Conservation (phyloP, 2,113 vertebrate genomes). For the Labeo catla region DNA sequence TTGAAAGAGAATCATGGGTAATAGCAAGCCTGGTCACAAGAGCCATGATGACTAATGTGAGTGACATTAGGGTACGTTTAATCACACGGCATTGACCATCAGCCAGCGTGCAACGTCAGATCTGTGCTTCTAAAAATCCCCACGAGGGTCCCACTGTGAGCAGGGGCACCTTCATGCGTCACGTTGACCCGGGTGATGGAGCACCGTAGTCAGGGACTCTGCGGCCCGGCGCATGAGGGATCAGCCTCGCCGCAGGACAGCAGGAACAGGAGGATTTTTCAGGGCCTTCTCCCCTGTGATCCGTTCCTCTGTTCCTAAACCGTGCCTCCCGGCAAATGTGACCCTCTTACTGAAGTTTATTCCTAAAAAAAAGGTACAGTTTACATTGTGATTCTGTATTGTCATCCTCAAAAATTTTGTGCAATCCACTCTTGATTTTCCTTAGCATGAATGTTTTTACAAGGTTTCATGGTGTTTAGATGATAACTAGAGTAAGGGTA, state of each 20-base stretch:
- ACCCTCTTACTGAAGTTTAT: neutral
- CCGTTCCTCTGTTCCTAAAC: neutral
- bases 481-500: neutral
- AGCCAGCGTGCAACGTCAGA: neutral
- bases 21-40: neutral
- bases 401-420: neutral
- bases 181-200: constrained; percentile 75
- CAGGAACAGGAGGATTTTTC: constrained; percentile 44
- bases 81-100: constrained; percentile 34
- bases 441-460: neutral
- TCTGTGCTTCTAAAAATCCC: constrained; percentile 62
- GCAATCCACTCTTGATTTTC: neutral
- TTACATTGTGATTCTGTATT: neutral
- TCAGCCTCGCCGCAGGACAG: constrained; percentile 56
- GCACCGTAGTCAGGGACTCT: constrained; percentile 68
- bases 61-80: constrained; percentile 6
- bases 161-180: constrained; percentile 68
- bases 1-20: neutral
- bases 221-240: constrained; percentile 66
- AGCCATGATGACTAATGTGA: constrained; percentile 31
- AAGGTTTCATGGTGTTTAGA: neutral
- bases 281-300: constrained; percentile 24
- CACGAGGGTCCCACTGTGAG: constrained; percentile 48
- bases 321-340: constrained; percentile 4
- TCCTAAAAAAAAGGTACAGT: neutral